Conservation (phyloP, 2,888 invertebrate genomes). For the Hemaris fuciformis region DNA sequence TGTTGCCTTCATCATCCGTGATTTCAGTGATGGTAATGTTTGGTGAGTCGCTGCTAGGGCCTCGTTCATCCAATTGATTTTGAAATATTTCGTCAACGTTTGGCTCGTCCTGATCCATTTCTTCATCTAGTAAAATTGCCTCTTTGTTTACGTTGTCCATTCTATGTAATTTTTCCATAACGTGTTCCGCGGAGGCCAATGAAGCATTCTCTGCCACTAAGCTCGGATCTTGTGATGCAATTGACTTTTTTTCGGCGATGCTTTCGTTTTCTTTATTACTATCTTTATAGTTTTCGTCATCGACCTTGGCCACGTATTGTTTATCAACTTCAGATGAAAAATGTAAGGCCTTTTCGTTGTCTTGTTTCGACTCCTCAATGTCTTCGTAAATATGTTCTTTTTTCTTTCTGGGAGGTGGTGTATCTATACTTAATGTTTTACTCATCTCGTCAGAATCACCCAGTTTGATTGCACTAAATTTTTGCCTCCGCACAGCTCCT, state of each 20-base stretch:
- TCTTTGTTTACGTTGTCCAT: conserved; percentile 56
- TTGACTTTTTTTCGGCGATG: conserved; percentile 66
- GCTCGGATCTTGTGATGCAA: conserved; percentile 73
- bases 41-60: conserved; percentile 61
- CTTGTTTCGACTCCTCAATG: conserved; percentile 72
- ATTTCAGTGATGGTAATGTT: conserved; percentile 78
- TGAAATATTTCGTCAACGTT: conserved; percentile 72
- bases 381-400: conserved; percentile 85
- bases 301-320: conserved; percentile 41
- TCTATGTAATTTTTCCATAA: conserved; percentile 74
- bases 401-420: conserved; percentile 73
- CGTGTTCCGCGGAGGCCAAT: conserved; percentile 60
- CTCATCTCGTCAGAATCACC: conserved; percentile 78
- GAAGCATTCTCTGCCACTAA: conserved; percentile 64
- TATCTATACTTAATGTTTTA: conserved; percentile 66
- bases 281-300: conserved; percentile 51
- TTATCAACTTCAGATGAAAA: conserved; percentile 71
- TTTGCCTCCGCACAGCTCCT: conserved; percentile 79
- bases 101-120: conserved; percentile 68
- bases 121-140: conserved; percentile 62
- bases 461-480: conserved; percentile 74
- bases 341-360: conserved; percentile 69
- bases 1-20: conserved; percentile 58
- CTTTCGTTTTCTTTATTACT: conserved; percentile 74
- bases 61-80: conserved; percentile 64